These are phyloP conservation scores for Epizoanthus fatuus DNA, from an alignment of 92 coral and sea anemone species.

Conservation along the genomic window DNA sequence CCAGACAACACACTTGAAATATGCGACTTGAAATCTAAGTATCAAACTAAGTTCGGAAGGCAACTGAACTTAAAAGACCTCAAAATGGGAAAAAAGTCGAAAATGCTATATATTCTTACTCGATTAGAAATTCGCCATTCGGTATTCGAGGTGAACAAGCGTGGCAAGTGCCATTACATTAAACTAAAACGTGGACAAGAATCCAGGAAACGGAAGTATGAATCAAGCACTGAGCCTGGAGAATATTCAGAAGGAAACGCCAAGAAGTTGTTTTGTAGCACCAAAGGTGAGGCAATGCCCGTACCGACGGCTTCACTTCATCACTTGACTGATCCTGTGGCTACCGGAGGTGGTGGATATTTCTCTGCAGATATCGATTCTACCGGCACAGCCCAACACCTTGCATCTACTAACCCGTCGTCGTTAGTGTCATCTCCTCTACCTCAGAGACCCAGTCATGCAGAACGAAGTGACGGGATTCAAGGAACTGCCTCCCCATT, in stretches of 20 bases:
- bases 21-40: constrained; percentile 12
- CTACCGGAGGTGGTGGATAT: too few relatives aligned
- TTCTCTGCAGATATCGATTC: too few relatives aligned
- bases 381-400: neutral
- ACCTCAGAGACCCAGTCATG: neutral
- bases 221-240: neutral
- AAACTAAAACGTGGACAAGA: neutral
- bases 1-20: constrained; percentile 37
- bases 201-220: neutral
- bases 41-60: constrained; percentile 39
- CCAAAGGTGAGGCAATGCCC: neutral
- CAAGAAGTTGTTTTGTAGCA: neutral
- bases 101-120: neutral
- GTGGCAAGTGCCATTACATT: constrained; percentile 24
- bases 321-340: too few relatives aligned
- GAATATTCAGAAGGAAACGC: neutral
- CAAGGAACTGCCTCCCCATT: too few relatives aligned
- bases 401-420: too few relatives aligned
- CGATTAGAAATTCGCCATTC: too few relatives aligned
- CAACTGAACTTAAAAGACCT: constrained; percentile 14
- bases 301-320: neutral
- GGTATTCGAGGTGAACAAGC: too few relatives aligned
- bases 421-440: too few relatives aligned
- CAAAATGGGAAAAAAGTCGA: neutral
- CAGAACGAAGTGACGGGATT: too few relatives aligned